A percentile compares a stretch with the other conserved stretches of the same genome.
phyloP scores from a whole-genome alignment of 1,140 invertebrate species.

The Chymomyza costata region DNA sequence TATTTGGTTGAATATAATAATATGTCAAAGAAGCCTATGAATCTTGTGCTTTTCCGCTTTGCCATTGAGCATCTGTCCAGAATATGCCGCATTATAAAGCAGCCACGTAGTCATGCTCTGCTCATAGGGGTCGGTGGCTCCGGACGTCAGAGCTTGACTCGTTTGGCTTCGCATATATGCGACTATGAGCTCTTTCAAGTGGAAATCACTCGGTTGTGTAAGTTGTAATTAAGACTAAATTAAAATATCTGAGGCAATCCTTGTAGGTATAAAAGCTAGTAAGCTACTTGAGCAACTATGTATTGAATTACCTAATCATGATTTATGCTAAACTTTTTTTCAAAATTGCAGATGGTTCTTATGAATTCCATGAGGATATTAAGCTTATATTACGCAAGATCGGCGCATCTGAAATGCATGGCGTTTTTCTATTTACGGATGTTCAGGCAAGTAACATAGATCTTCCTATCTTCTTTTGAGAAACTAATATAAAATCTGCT shows the following conservation, averaged over 20 bases:
- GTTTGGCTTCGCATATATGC: slow-evolving; percentile 93
- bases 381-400: slow-evolving; percentile 88
- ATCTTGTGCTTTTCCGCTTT: slow-evolving; percentile 95
- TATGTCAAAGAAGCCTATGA: slow-evolving; percentile 98
- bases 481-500: slow-evolving; percentile 1
- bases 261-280: too few relatives aligned
- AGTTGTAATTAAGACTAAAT: too few relatives aligned
- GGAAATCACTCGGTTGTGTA: slow-evolving; percentile 92
- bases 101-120: slow-evolving; percentile 90
- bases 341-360: too few relatives aligned
- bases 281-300: too few relatives aligned
- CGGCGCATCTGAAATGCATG: slow-evolving; percentile 89
- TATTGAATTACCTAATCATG: too few relatives aligned
- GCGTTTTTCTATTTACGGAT: slow-evolving; percentile 93
- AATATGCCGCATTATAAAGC: slow-evolving; percentile 93
- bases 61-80: slow-evolving; percentile 96
- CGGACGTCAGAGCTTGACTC: slow-evolving; percentile 91
- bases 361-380: slow-evolving; percentile 94
- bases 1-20: slow-evolving; percentile 96
- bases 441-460: slow-evolving; percentile 82
- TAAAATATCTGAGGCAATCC: too few relatives aligned
- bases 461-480: too few relatives aligned
- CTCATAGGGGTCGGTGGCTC: slow-evolving; percentile 94
- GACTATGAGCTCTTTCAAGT: slow-evolving; percentile 95
- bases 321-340: too few relatives aligned